Conservation (phyloP, 2,888 invertebrate genomes). For the Pteria penguin region DNA sequence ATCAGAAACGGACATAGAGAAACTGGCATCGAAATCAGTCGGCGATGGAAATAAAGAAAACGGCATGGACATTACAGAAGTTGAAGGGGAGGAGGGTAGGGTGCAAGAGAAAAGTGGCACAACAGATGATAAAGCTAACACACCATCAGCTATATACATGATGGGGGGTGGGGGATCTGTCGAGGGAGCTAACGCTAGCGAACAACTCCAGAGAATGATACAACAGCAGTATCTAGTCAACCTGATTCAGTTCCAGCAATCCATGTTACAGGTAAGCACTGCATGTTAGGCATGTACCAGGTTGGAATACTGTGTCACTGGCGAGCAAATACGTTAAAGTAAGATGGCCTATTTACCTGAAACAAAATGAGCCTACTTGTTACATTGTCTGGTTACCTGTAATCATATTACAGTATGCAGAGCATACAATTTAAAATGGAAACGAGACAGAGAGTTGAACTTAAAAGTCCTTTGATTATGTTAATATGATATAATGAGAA, state of each 20-base stretch:
- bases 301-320: no score
- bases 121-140: neutral
- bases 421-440: no score
- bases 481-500: no score
- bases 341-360: neutral
- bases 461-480: no score
- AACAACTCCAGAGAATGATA: conserved; percentile 45
- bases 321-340: no score
- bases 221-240: conserved; percentile 59
- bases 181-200: conserved; percentile 16
- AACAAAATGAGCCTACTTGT: no score
- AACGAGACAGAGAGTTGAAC: no score
- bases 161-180: neutral
- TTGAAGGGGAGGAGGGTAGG: neutral
- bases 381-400: no score
- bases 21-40: neutral
- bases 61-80: neutral
- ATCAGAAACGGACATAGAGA: neutral
- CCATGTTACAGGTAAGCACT: conserved; percentile 57
- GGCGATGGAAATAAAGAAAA: neutral
- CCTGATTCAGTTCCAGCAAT: conserved; percentile 68
- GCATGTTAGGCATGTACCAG: no score
- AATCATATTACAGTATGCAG: no score
- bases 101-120: neutral
- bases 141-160: neutral